Base-by-base conservation (phyloP, 2,888 invertebrate genomes). In the Sicus ferrugineus region DNA sequence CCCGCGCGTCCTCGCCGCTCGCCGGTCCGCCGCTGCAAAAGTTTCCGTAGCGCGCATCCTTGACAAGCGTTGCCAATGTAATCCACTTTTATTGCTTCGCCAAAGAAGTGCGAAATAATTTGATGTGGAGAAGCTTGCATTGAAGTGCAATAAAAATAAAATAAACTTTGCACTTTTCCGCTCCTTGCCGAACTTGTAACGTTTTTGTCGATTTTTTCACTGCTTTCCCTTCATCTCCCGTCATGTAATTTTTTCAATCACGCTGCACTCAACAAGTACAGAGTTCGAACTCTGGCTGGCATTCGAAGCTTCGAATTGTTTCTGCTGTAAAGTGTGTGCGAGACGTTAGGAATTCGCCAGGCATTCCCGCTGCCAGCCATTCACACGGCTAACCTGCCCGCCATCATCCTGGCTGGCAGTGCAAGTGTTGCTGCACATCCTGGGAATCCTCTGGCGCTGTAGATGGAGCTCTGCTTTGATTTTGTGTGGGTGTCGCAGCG, bases 141-240 rank as follows among this genome's bases (percentile, higher is more conserved):
- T 66, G 54, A 66, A 66, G 66, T 66, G 66, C 58, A 66, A 56
- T 66, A 66, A 58, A 66, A 66, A 56, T 66, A 66, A 66, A 66
- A 56, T 56, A 56, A 66, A 56, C 52, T 50, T 16, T 50, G 7
- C 28, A 26, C 42, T 26, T 3, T 52, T 54, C 54, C 28, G 54
- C 28, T 28, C 26, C 23, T 28, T 23, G 14, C 2, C 14, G 26
- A 26, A 28, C 54, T 54, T 7, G 54, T 14, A 28, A 3, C 11
- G 5, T 52, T 52, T 52, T 5, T 19, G 5, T 52, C 6, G 21
- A 23, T 61, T 19, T 61, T 42, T 2, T 38, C 26, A 26, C 42
- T 16, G 11, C 14, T 19, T 38, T 31, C 38, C 9, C 16, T 58
- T 31, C 28, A 5, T 14, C 5, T 9, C 14, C 50, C 19, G 30